Conservation (phyloP, 1,140 invertebrate genomes). For the Zophobas morio region DNA sequence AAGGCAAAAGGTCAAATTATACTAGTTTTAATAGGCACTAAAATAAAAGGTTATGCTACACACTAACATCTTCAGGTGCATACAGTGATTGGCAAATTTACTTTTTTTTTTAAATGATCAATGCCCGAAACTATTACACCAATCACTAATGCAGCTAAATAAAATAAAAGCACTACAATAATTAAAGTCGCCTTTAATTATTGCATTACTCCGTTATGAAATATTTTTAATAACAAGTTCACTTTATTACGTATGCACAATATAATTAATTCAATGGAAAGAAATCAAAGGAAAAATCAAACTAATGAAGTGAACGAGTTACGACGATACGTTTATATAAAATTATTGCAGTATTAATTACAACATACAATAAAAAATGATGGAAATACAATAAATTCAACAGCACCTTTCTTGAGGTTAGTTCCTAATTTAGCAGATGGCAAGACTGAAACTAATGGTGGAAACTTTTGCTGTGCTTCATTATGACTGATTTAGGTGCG, state of each 20-base stretch:
- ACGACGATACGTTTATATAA: constrained; percentile 36
- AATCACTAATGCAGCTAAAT: constrained; percentile 34
- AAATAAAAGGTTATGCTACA: constrained; percentile 52
- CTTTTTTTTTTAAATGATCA: constrained; percentile 35
- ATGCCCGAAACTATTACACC: constrained; percentile 33
- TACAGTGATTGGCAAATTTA: constrained; percentile 35
- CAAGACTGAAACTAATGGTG: constrained; percentile 33
- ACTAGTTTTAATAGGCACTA: constrained; percentile 53
- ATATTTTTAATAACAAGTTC: constrained; percentile 37
- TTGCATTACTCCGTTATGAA: constrained; percentile 13
- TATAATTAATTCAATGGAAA: constrained; percentile 7
- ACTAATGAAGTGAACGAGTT: constrained; percentile 35
- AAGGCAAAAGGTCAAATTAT: constrained; percentile 53
- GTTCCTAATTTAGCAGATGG: constrained; percentile 19
- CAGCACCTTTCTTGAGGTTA: constrained; percentile 24
- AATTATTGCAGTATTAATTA: constrained; percentile 42
- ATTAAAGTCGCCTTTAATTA: constrained; percentile 34
- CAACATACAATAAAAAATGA: constrained; percentile 36
- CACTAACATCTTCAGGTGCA: constrained; percentile 46
- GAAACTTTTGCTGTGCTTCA: constrained; percentile 32
- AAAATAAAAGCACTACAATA: constrained; percentile 17
- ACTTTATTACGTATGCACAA: constrained; percentile 24
- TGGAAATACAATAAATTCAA: constrained; percentile 42
- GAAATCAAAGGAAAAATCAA: constrained; percentile 22
- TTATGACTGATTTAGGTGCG: constrained; percentile 22